phyloP scores from a whole-genome alignment of 2,113 vertebrate species.

The Sarotherodon lohbergeri region DNA sequence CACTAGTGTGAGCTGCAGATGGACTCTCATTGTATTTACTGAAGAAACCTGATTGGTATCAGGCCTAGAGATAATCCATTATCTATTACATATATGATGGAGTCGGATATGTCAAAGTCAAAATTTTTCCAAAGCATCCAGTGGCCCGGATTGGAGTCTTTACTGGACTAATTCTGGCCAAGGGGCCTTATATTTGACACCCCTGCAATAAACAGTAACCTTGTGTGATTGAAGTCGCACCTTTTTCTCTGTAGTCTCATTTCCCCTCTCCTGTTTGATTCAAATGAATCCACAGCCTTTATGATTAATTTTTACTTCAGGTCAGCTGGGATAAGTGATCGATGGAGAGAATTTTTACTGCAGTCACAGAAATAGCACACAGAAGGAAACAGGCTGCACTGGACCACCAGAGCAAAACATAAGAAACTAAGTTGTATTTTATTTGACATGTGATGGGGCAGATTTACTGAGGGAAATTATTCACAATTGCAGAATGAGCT shows the following conservation, averaged over 20 bases:
- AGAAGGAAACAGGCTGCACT: not conserved
- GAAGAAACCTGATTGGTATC: not conserved
- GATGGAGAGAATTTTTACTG: not conserved
- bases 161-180: not conserved
- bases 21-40: not conserved
- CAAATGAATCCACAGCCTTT: not conserved
- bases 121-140: rapidly evolving
- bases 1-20: not conserved
- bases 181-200: not conserved
- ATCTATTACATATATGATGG: not conserved
- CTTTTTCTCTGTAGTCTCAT: not conserved
- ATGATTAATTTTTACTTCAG: not conserved
- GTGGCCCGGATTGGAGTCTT: not conserved
- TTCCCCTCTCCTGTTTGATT: not conserved
- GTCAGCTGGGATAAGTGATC: not conserved
- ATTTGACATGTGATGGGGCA: not conserved
- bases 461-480: not conserved
- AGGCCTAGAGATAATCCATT: not conserved
- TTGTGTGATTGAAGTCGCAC: not conserved
- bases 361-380: not conserved
- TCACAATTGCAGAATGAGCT: not conserved
- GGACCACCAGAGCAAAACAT: not conserved
- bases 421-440: not conserved
- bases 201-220: not conserved
- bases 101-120: not conserved